Percentiles rank a stretch among this genome's conserved stretches.
These are phyloP conservation scores for Geodia barretti DNA, from an alignment of 37 sponge, comb jelly and placozoan genomes.

Conservation along the genomic window DNA sequence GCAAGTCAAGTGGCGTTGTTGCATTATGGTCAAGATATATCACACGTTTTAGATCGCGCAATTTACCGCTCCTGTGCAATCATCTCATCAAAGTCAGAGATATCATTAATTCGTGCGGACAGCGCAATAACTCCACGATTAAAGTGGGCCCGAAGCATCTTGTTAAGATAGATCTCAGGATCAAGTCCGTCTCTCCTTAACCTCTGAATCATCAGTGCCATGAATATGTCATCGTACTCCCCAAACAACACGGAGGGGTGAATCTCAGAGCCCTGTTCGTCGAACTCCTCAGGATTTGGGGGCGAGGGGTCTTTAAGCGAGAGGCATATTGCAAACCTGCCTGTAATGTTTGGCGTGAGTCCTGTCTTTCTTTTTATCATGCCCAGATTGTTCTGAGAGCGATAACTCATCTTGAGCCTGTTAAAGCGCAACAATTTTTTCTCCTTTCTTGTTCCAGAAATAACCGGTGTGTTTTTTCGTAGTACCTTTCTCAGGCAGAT, in stretches of 20 bases:
- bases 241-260: conserved; percentile 1
- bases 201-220: neutral
- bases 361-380: neutral
- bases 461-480: neutral
- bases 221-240: neutral
- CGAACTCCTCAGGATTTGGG: neutral
- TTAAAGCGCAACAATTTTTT: neutral
- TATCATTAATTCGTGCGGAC: neutral
- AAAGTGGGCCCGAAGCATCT: neutral
- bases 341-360: neutral
- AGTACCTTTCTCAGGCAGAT: neutral
- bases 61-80: neutral
- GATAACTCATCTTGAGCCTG: neutral
- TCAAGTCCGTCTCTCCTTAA: neutral
- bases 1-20: neutral
- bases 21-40: neutral
- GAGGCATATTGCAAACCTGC: neutral
- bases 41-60: neutral
- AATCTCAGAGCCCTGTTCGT: neutral
- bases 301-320: neutral
- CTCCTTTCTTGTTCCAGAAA: neutral
- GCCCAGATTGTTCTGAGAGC: neutral
- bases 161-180: neutral
- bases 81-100: neutral
- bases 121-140: neutral